Evolutionary conservation across 2,888 invertebrate genomes (phyloP), one percentile per base, ranked within the genome.

Genomic region (Sphaerophoria rueppellii): DNA sequence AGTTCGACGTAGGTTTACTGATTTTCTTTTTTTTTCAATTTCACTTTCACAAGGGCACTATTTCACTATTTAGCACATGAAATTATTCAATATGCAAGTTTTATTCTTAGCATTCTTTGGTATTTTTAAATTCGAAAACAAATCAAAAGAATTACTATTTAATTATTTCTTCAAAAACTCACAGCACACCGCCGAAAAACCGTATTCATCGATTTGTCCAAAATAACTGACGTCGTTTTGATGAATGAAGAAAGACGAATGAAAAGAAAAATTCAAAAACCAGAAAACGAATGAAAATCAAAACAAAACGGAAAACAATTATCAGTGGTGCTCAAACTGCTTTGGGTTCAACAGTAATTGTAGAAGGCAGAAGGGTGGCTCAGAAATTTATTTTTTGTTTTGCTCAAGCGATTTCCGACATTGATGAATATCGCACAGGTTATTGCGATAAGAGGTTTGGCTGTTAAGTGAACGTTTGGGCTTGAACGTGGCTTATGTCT

Each of bases 131-230:
- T 43, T 24, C 11, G 14, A 24, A 24, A 2, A 46, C 50, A 37
- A 67, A 32, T 48, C 16, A 63, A 14, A n/a, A 75, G 24, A 43
- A 34, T 55, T 0, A 54, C 43, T 50, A 46, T 34, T 34, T 46
- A 2, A 32, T 46, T 32, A 4, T 34, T 5, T 60, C 40, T 9
- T 46, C 11, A 16, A 24, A 24, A 40, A 46, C n/a, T 7, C 60
- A 63, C 12, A 34, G 14, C 63, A 65, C 58, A 67, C 46, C 14
- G 12, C 16, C 24, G 46, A 54, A 48, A 32, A 32, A 35, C 65
- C 16, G 72, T 50, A 69, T 69, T 61, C 54, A 79, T 73, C 67
- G 54, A 79, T 73, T 73, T 60, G 60, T 58, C 67, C 60, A 73
- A 48, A 61, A 32, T 32, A 46, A 73, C 61, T 72, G 71, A 52